Evolutionary conservation across 2,888 invertebrate species (phyloP), one percentile per base, ranked within the genome.

Genomic region (Octodonta nipae): DNA sequence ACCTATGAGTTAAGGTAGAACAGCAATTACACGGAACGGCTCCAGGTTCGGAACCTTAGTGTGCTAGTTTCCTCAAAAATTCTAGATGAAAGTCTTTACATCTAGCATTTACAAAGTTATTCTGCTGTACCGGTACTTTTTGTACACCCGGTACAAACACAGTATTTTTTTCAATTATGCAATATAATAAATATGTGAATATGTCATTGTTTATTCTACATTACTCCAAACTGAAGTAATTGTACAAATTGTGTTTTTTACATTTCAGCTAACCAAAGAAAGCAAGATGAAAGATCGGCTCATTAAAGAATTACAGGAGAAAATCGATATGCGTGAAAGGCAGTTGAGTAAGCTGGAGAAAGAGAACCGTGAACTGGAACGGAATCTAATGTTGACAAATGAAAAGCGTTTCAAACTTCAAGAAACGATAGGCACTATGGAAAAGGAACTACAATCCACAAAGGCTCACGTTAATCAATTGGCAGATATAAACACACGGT

Each of bases 321-420:
- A 52, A 26, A 41, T 57, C 10, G 50, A 54, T 10, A 32, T 46
- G 4, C 49, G 52, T 17, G 50, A 50, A 17, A 37, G 44, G 6
- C 44, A 49, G 16, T 46, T 53, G 17, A 40, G 35, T 15, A 51
- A 53, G 28, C 26, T 55, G 29, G 55, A 57, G 33, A 54, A 54
- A 34, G 55, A 52, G 35, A 43, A 56, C 3, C 40, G 43, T 13
- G 44, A 59, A 25, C 37, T 58, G 30, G 56, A 58, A 32, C 6
- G 6, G 4, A 30, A 50, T 22, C 36, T 60, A 15, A 40, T 50
- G 14, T 38, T 50, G 26, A 54, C 57, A 2, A 60, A 60, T 35
- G 56, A 56, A 33, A 58, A 56, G 39, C 50, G 56, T 4, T 59
- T 50, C 42, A 57, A 56, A 32, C 42, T 60, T 12, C 58, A 59